Evolutionary conservation across 2,113 vertebrate species (phyloP).

Genomic region (Peucedramus taeniatus): DNA sequence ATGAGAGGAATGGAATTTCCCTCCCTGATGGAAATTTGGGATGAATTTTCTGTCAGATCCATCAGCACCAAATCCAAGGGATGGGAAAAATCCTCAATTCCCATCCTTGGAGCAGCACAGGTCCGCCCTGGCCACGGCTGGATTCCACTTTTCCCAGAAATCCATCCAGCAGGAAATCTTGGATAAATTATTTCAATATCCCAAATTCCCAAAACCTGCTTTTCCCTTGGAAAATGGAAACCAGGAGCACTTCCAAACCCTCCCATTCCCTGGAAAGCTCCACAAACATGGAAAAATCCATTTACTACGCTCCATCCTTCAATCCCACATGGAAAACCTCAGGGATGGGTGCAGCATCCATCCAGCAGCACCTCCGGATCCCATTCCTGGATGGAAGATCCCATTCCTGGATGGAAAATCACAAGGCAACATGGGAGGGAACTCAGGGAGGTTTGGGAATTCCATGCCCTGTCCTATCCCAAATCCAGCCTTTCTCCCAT

Average conservation of each 20-base stretch:
- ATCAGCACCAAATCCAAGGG: background rate
- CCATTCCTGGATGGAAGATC: background rate
- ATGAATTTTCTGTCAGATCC: rapidly evolving
- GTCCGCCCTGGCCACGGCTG: rapidly evolving
- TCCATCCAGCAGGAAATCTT: background rate
- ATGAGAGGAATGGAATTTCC: background rate
- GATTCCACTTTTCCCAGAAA: background rate
- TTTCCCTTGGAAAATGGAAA: background rate
- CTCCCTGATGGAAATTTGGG: background rate
- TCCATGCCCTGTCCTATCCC: background rate
- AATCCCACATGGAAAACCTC: background rate
- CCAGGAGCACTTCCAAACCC: rapidly evolving
- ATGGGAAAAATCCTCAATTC: background rate
- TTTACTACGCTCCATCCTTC: background rate
- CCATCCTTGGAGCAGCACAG: background rate
- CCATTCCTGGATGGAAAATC: background rate
- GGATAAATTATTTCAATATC: background rate
- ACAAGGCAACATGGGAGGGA: background rate
- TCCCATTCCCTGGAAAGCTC: background rate
- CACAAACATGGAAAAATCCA: background rate
- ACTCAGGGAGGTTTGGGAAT: background rate
- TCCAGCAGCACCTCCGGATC: rapidly evolving
- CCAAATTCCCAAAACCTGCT: background rate
- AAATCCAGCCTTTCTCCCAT: background rate
- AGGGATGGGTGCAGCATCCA: background rate